Evolutionary conservation across 2,797 vertebrate species (phyloP), one percentile per base, ranked within the genome.

Genomic region (Chelidonichthys spinosus): DNA sequence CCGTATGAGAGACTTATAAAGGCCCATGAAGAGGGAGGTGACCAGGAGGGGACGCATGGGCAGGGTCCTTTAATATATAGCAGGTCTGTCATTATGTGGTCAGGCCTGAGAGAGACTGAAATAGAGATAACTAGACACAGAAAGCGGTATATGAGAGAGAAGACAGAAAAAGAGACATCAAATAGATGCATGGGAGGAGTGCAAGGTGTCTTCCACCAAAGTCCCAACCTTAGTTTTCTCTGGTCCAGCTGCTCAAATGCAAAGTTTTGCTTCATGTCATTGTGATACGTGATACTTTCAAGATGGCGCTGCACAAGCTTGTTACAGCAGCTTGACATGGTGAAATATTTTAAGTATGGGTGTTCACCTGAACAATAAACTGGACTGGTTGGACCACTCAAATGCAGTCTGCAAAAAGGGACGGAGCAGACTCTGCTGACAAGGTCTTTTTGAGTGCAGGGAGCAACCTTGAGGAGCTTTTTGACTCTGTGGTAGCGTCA

Each of bases 11-110:
- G 85, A 70, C 71, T 95, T 95, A 92, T 94, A 95, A 94, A 87
- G 86, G 78, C 84, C 85, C 17, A 15, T 49, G 69, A 61, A 88
- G 76, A 87, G 87, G 91, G 92, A 87, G 92, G 90, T 65, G 86
- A 82, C 90, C 68, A 68, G 83, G 83, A 88, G 71, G 69, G 83
- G 81, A 82, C 43, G 37, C 74, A 75, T 74, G 84, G 90, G 87
- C 90, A 81, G 81, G 87, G 86, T 85, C 80, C 79, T 87, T 85
- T 85, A 86, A 89, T 85, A 79, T 39, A 85, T 77, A 63, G 74
- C 74, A 85, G 84, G 86, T 83, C 92, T 94, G 89, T 94, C 84
- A 95, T 95, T 95, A 94, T 92, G 94, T 91, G 94, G 94, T 91
- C 47, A 67, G 62, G 85, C 75, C 82, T 82, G 64, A 80, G 74